Conservation (phyloP, 2,888 invertebrate genomes). For the Polyommatus icarus region DNA sequence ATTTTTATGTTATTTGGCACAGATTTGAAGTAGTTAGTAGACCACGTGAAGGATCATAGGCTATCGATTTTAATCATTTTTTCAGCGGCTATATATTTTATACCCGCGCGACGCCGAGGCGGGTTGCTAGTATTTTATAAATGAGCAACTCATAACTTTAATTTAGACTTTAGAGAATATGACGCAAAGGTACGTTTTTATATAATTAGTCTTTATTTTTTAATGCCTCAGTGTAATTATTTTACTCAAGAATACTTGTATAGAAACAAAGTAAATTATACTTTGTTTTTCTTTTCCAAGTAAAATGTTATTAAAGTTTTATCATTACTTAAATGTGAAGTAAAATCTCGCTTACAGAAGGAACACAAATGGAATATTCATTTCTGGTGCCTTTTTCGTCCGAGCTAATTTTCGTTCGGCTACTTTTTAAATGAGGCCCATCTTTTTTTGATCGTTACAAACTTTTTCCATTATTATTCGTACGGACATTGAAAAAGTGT, state of each 20-base stretch:
- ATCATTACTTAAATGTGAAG: background rate
- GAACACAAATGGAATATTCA: slow-evolving; percentile 19
- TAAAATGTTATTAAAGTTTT: slow-evolving; percentile 11
- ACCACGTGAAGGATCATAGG: no score
- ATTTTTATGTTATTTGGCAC: no score
- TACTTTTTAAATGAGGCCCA: background rate
- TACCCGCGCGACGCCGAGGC: no score
- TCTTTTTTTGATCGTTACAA: slow-evolving; percentile 5
- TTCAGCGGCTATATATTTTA: no score
- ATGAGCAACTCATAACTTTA: no score
- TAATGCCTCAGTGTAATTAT: no score
- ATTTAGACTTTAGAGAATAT: no score
- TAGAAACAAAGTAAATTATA: background rate
- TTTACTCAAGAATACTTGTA: background rate
- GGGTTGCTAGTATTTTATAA: no score
- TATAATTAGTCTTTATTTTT: no score
- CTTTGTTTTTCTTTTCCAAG: background rate
- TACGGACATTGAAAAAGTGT: background rate
- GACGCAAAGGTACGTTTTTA: no score
- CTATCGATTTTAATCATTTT: no score
- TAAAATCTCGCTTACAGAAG: background rate
- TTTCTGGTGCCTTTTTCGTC: background rate
- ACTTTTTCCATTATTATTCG: slow-evolving; percentile 16
- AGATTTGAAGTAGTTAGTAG: no score
- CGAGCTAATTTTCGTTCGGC: background rate